Evolutionary conservation across 2,797 vertebrate species (phyloP).

Genomic region (Anisognathus igniventris): DNA sequence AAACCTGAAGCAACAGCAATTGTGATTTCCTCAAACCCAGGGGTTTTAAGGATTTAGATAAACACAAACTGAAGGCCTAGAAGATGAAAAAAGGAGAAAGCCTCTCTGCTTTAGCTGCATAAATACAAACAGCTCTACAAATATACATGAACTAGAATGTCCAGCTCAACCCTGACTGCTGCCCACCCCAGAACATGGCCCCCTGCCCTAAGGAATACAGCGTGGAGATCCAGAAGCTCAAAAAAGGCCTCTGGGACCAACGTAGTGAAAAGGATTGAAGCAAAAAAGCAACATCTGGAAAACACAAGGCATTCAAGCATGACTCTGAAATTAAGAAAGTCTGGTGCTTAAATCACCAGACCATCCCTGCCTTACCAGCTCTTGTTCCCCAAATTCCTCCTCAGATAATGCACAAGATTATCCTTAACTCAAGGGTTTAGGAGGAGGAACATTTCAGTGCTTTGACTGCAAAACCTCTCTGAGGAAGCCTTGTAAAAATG

Average conservation of each 20-base stretch:
- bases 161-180: neutral
- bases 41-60: neutral
- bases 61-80: neutral
- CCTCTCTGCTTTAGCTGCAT: neutral
- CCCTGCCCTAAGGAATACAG: neutral
- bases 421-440: neutral
- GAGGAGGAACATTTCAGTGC: neutral
- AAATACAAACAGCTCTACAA: neutral
- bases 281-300: conserved; percentile 16
- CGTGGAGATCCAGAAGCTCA: neutral
- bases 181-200: neutral
- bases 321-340: neutral
- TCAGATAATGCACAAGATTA: neutral
- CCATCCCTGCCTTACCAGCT: neutral
- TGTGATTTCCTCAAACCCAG: neutral
- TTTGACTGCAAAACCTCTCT: neutral
- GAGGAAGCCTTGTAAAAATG: neutral
- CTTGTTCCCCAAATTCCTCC: neutral
- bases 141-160: neutral
- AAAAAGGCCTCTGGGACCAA: neutral
- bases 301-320: neutral
- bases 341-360: neutral
- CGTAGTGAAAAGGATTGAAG: neutral
- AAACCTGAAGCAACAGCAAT: neutral
- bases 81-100: neutral